Conservation (phyloP, 2,113 vertebrate genomes). For the Tympanuchus pallidicinctus region DNA sequence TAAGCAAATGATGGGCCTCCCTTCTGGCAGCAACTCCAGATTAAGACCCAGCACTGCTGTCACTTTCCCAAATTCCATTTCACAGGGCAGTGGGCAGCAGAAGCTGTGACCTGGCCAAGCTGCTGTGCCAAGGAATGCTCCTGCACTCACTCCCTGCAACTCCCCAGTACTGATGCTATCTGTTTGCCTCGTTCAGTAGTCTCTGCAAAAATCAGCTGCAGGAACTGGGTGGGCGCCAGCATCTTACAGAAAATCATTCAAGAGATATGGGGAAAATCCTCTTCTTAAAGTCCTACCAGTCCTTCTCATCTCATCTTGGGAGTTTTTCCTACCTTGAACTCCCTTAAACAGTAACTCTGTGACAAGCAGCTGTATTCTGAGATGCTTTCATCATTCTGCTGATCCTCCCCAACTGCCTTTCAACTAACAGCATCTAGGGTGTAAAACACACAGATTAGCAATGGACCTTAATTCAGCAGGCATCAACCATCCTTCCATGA, state of each 20-base stretch:
- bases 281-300: neutral
- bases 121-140: neutral
- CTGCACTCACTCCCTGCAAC: fast-evolving
- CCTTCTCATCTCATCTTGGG: neutral
- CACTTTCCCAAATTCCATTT: neutral
- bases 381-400: neutral
- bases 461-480: neutral
- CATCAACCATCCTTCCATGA: neutral
- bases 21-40: neutral
- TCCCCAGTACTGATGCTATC: neutral
- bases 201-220: too few species aligned
- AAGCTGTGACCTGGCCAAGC: neutral
- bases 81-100: neutral
- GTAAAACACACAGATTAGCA: neutral
- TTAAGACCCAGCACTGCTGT: fast-evolving
- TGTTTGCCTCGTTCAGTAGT: neutral
- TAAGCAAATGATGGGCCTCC: fast-evolving
- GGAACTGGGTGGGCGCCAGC: neutral
- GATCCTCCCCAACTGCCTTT: neutral
- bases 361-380: neutral
- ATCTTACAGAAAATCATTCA: neutral
- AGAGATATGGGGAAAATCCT: neutral
- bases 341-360: neutral
- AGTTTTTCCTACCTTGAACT: neutral
- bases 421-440: neutral